phyloP scores from a whole-genome alignment of 2,797 vertebrate species.

The Rallus crepitans region DNA sequence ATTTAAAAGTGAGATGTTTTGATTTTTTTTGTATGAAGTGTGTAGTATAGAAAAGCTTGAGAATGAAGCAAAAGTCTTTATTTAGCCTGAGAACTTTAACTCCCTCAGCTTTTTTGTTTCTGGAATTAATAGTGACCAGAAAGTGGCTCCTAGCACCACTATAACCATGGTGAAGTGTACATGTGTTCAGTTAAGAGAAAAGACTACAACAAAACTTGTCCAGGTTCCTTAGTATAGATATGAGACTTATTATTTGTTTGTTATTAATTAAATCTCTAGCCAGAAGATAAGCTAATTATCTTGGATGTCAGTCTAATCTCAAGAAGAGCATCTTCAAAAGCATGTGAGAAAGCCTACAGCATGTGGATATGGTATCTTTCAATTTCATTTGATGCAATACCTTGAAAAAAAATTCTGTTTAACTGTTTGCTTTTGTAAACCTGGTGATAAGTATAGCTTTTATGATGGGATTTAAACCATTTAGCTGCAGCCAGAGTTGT shows the following conservation, averaged over 20 bases:
- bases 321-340: slow-evolving; percentile 28
- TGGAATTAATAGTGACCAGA: neutral
- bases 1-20: neutral
- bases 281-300: slow-evolving; percentile 9
- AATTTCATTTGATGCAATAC: neutral
- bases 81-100: neutral
- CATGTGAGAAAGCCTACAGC: neutral
- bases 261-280: slow-evolving; percentile 30
- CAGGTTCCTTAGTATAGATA: neutral
- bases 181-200: neutral
- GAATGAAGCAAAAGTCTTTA: neutral
- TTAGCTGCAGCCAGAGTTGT: neutral
- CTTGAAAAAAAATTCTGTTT: slow-evolving; percentile 17
- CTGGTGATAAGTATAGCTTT: neutral
- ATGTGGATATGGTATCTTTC: neutral
- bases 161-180: neutral
- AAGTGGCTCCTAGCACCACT: neutral
- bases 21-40: neutral
- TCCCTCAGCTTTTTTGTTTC: neutral
- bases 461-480: neutral
- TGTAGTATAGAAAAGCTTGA: neutral
- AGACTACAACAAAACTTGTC: neutral
- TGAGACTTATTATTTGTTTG: neutral
- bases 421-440: neutral
- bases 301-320: slow-evolving; percentile 1